phyloP scores from a whole-genome alignment of 2,113 vertebrate genomes.

The Seriola dumerili region DNA sequence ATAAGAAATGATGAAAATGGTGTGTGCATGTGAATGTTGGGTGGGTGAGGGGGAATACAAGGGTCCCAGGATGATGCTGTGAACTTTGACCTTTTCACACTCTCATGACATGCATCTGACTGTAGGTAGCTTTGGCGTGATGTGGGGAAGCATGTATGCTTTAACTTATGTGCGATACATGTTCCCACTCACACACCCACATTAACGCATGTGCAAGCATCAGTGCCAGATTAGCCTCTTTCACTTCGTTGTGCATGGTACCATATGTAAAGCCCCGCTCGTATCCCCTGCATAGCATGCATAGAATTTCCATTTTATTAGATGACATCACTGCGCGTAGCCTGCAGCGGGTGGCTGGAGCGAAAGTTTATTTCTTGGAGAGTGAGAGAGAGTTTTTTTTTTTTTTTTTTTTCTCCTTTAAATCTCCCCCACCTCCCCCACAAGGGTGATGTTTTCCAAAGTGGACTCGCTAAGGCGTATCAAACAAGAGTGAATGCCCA shows the following conservation, averaged over 20 bases:
- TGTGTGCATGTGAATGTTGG: background rate
- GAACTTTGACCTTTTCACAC: slow-evolving; percentile 20
- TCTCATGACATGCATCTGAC: slow-evolving; percentile 18
- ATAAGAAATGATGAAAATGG: background rate
- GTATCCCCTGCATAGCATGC: slow-evolving; percentile 32
- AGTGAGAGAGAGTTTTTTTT: slow-evolving; percentile 32
- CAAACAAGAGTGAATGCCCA: slow-evolving; percentile 78
- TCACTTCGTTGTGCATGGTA: slow-evolving; percentile 39
- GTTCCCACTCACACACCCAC: slow-evolving; percentile 31
- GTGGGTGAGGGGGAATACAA: background rate
- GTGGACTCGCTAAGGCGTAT: slow-evolving; percentile 77
- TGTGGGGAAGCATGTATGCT: slow-evolving; percentile 18
- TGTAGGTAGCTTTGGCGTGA: slow-evolving; percentile 13
- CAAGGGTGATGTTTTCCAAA: slow-evolving; percentile 77
- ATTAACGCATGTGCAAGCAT: slow-evolving; percentile 31
- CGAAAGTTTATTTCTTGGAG: slow-evolving; percentile 61
- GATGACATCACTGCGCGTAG: slow-evolving; percentile 40
- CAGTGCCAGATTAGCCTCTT: slow-evolving; percentile 46
- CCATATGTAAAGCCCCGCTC: slow-evolving; percentile 23
- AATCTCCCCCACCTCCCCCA: slow-evolving; percentile 61
- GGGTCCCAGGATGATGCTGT: slow-evolving; percentile 4
- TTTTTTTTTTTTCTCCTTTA: slow-evolving; percentile 18
- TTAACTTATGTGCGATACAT: slow-evolving; percentile 9
- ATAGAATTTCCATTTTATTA: slow-evolving; percentile 58
- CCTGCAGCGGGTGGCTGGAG: slow-evolving; percentile 23